Base-by-base conservation (phyloP, 2,113 vertebrate genomes). In the Cochlearius cochlearius region DNA sequence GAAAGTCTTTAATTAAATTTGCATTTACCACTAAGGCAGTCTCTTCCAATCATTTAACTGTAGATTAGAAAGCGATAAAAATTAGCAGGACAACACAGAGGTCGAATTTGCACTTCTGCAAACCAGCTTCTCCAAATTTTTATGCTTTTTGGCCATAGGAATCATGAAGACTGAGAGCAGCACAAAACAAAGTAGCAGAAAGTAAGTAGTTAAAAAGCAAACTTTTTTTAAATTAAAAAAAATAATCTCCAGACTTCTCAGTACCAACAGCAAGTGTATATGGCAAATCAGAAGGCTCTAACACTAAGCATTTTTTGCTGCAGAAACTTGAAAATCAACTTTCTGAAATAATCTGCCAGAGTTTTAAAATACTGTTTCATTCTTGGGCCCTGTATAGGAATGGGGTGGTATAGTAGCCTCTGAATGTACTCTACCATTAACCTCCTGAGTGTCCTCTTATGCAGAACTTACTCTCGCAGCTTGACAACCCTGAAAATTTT, bases 401-500 rank as follows among this genome's bases (percentile, higher is more conserved):
- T 19, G 12, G 38, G 21, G 5, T 59, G 15, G 11, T 60, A 13
- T 20, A 73, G 43, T 1, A 43, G 19, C 11, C 30, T 59, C 29
- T 12, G 30, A 47, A 52, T 43, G 27, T 27, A 58, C 22, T 11
- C 55, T 36, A 47, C 45, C 47, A 50, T 36, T 45, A 62, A 63
- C 7, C 30, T 88, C 12, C 14, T 9, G 29, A 43, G 14, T 21
- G 25, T 68, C 52, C 30, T 67, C 59, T 84, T 43, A 23, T 6
- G 10, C 12, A 82, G n/a, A 84, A 34, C 3, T 9, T 20, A 25
- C 9, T 59, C 36, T 72, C 1, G 1, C 0, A 1, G 32, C 22
- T 47, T 79, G 58, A 22, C 15, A 75, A 36, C 11, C 47, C 58
- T 43, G 23, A 38, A n/a, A 58, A 68, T 30, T 23, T 73, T 80